Evolutionary conservation across 2,888 invertebrate genomes (phyloP).

Genomic region (Sicus ferrugineus): DNA sequence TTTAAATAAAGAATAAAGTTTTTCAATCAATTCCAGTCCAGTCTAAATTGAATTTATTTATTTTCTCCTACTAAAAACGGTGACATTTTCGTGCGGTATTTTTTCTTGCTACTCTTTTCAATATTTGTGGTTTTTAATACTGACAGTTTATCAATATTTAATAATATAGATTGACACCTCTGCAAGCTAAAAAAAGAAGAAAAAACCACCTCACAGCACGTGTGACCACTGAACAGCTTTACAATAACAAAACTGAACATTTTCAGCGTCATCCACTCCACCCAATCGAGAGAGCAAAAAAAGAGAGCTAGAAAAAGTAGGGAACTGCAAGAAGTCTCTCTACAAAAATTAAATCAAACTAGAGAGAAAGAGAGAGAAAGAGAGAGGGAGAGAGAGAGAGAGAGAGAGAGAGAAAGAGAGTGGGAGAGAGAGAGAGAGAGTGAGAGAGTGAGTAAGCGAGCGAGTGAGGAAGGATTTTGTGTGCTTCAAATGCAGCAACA

Average conservation of each 20-base stretch:
- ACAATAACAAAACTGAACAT: not conserved
- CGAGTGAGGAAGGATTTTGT: not conserved
- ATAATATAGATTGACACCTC: not conserved
- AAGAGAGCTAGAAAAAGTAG: too few species aligned
- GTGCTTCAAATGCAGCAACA: slow-evolving; percentile 12
- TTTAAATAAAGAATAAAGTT: too few species aligned
- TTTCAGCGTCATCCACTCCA: too few species aligned
- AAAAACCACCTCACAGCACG: not conserved
- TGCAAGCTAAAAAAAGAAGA: not conserved
- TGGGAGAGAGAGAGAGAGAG: not conserved
- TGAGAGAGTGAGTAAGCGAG: not conserved
- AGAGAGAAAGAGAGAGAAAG: not conserved
- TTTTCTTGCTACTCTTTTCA: not conserved
- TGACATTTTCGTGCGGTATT: too few species aligned
- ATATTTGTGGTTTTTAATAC: too few species aligned
- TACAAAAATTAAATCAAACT: too few species aligned
- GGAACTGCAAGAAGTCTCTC: too few species aligned
- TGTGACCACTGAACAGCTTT: not conserved
- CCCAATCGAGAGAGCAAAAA: too few species aligned
- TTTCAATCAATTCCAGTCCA: too few species aligned
- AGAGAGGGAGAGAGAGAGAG: not conserved
- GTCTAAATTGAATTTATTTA: too few species aligned
- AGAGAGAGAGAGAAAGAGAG: not conserved
- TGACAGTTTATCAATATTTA: not conserved
- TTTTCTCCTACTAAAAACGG: too few species aligned